These are phyloP conservation scores for Drosophila watanabei DNA, from an alignment of 1,140 invertebrate genomes.

Conservation along the genomic window DNA sequence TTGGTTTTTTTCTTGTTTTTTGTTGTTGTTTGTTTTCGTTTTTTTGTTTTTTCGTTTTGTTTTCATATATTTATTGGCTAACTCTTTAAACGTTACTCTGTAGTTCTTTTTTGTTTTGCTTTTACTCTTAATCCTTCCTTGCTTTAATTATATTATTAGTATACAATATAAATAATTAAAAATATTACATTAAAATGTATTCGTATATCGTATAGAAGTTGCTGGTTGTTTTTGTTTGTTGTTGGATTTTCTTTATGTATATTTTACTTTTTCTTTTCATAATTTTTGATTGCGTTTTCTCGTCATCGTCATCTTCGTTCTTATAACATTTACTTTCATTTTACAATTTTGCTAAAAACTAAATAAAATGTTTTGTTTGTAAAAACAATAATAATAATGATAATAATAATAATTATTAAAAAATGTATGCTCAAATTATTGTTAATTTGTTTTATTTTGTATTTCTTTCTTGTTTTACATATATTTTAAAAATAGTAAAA, in stretches of 20 bases:
- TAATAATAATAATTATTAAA: constrained; percentile 59
- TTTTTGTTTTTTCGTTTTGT: constrained; percentile 59
- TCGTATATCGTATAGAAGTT: constrained; percentile 85
- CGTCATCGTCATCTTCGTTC: constrained; percentile 39
- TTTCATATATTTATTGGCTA: constrained; percentile 85
- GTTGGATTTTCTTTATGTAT: constrained; percentile 57
- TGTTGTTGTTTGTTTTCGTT: constrained; percentile 43
- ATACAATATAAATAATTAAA: constrained; percentile 86
- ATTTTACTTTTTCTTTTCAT: constrained; percentile 58
- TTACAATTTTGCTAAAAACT: constrained; percentile 85
- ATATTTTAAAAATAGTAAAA: constrained; percentile 58
- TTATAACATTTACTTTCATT: constrained; percentile 72
- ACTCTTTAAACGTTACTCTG: constrained; percentile 84
- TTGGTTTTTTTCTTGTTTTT: constrained; percentile 39
- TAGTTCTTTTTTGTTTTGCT: constrained; percentile 78
- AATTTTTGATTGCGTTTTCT: constrained; percentile 81
- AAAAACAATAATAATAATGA: constrained; percentile 76
- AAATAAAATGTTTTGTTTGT: constrained; percentile 77
- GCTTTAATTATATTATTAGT: constrained; percentile 84
- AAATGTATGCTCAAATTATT: constrained; percentile 69
- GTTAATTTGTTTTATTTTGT: constrained; percentile 48
- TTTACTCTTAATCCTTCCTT: constrained; percentile 66
- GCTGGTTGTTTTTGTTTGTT: constrained; percentile 66
- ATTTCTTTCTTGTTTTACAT: constrained; percentile 33
- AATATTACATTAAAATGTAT: constrained; percentile 86